Conservation (phyloP, 2,888 invertebrate genomes). For the Ceraclea dissimilis region DNA sequence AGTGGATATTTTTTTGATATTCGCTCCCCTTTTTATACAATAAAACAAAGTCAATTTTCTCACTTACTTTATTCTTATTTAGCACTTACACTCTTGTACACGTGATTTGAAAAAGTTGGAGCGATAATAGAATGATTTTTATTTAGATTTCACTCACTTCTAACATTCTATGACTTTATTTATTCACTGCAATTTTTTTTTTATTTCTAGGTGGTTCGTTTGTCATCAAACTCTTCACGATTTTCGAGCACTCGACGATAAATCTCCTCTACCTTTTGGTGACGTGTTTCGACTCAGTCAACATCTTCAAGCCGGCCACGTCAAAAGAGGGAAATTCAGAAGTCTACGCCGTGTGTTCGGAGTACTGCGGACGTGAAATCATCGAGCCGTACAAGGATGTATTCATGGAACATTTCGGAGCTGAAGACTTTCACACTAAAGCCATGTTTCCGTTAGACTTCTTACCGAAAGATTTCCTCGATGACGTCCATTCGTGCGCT, state of each 20-base stretch:
- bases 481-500: conserved; percentile 57
- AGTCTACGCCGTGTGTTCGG: conserved; percentile 72
- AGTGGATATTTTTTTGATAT: too few species aligned
- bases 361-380: conserved; percentile 46
- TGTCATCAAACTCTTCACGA: conserved; percentile 84
- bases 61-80: too few species aligned
- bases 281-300: conserved; percentile 64
- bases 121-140: too few species aligned
- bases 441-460: conserved; percentile 53
- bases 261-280: conserved; percentile 72
- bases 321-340: conserved; percentile 96
- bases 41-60: too few species aligned
- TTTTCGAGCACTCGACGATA: conserved; percentile 76
- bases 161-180: too few species aligned
- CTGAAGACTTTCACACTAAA: conserved; percentile 33
- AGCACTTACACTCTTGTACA: too few species aligned
- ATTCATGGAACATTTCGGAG: conserved; percentile 43
- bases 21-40: too few species aligned
- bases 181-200: too few species aligned
- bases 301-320: conserved; percentile 79
- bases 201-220: conserved; percentile 61
- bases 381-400: conserved; percentile 39
- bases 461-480: conserved; percentile 57
- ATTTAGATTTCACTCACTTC: too few species aligned
- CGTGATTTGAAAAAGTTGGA: too few species aligned